Evolutionary conservation across 2,113 vertebrate genomes (phyloP), one percentile per base, ranked within the genome.

Genomic region (Hystrix cristata): DNA sequence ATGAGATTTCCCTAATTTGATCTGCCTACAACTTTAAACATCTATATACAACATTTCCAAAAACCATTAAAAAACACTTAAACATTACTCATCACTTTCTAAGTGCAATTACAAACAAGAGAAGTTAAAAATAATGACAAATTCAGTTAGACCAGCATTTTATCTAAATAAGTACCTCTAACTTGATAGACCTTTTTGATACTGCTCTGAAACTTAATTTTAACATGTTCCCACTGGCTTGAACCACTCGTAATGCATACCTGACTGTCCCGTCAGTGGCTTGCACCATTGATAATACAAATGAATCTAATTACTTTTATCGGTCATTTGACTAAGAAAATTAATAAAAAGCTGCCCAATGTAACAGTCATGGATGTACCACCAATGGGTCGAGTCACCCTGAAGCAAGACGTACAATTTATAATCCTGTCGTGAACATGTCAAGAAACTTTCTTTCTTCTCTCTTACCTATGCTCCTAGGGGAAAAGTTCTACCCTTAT

Each of bases 1-100:
- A 25, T 67, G 48, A 86, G 25, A 89, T 67, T 76, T 94, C 43
- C 55, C 31, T 81, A 87, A 91, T 46, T 96, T 43, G 82, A 31
- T 93, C 87, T 92, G 23, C 59, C 69, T 64, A 46, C 43, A 78
- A 38, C 25, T 93, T 96, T 90, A 96, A 85, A 71, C 2, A 71
- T 55, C 27, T 87, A 27, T 38, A 55, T 48, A 67, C 2, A 21
- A n/a, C 83, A 76, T 69, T 90, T 90, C 65, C 69, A 74, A 82
- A 95, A 87, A 27, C 21, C 38, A 48, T 48, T 72, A 72, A 69
- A 27, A 92, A 88, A 64, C 43, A 83, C 38, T 95, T 57, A 81
- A 86, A 72, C 27, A 86, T 48, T 51, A 81, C 5, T 87, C 59
- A 74, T 53, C 46, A 87, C 6, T 94, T 76, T 89, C 34, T 84